Percentiles rank a stretch among this genome's conserved stretches.
Conservation (phyloP, 2,888 invertebrate species). For the Epinotia nisella region DNA sequence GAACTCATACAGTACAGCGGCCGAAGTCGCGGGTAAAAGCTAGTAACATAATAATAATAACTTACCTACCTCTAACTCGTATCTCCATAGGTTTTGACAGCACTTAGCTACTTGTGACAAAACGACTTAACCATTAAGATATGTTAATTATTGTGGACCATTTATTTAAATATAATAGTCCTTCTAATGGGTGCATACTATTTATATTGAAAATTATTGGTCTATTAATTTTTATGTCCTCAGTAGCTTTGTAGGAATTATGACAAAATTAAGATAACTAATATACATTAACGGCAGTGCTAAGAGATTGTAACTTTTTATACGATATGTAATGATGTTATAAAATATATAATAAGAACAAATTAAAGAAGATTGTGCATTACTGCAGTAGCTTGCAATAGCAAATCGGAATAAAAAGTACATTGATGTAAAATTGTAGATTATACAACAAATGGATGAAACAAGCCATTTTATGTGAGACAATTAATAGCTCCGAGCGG, state of each 20-base stretch:
- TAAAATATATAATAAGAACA: background rate
- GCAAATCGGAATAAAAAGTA: background rate
- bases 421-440: background rate
- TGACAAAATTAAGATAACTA: constrained; percentile 28
- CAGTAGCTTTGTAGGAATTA: constrained; percentile 17
- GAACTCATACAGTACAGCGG: too few species aligned
- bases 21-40: too few species aligned
- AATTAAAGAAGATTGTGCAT: constrained; percentile 21
- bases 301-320: constrained; percentile 3
- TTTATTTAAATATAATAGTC: constrained; percentile 34
- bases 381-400: background rate
- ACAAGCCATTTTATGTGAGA: too few species aligned
- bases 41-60: too few species aligned
- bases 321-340: background rate
- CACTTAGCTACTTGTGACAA: constrained; percentile 20
- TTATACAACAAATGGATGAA: too few species aligned
- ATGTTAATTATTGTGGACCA: constrained; percentile 16
- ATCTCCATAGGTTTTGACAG: background rate
- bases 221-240: constrained; percentile 33
- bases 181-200: constrained; percentile 11
- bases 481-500: too few species aligned
- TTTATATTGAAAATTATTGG: constrained; percentile 35
- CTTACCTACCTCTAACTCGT: too few species aligned
- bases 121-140: constrained; percentile 23
- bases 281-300: constrained; percentile 10